Evolutionary conservation across 30 jellyfish, hydroid and myxozoan genomes (phyloP), one percentile per base, ranked within the genome.

Genomic region (Aurelia sp.): DNA sequence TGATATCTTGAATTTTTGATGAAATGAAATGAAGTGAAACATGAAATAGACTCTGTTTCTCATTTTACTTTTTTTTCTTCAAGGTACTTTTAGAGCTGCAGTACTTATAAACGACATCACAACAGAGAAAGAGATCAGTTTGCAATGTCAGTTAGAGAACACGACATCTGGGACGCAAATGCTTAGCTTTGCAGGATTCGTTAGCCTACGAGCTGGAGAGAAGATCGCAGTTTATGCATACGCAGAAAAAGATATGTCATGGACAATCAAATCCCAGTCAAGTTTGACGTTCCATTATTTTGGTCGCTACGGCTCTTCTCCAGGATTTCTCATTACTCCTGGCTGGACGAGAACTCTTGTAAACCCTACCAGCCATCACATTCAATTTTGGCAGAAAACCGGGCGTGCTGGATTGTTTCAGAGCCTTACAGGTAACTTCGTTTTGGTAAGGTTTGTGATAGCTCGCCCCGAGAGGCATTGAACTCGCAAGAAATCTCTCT

Each of bases 231-330:
- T 83, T 62, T 63, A 77, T 62, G 90, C 74, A 6, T 80, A 82
- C 52, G 62, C 97, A 19, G 61, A 80, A 41, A 75, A 78, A 30
- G 97, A 88, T 71, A 22, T 71, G 20, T 35, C 86, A 0, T 87
- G 93, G 93, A 88, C 81, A 20, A 75, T 93, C 51, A 75, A 72
- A 40, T 68, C 88, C 31, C 96, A 80, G 52, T 58, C 96, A 1
- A 75, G 82, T 48, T 73, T 93, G 60, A 80, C 92, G 19, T 93
- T 80, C 59, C 98, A 93, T 64, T 70, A 65, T 81, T 70, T 93
- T 58, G 98, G 98, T 1, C 91, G 83, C n/a, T 91, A 78, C 21
- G 98, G 98, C 19, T 81, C 97, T 5, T 72, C 91, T 1, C 98
- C 98, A 12, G 98, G 92, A 3, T 93, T 86, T 65, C 90, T 93